Conservation (phyloP, 2,113 vertebrate species). For the Atractosteus spatula region DNA sequence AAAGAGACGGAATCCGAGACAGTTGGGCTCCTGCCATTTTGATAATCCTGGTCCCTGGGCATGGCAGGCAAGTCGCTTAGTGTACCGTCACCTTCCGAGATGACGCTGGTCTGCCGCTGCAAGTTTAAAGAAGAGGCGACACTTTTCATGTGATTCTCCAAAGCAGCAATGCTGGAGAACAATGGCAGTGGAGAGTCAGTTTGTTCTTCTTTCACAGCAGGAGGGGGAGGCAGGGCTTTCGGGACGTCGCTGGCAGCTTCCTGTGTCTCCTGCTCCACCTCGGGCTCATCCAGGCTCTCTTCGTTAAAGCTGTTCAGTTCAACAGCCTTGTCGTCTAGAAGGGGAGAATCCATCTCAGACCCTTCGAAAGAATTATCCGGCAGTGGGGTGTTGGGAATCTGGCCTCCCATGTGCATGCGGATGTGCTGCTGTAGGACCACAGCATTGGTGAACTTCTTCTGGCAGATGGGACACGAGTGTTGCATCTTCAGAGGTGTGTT, state of each 20-base stretch:
- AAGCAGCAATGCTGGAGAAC: slow-evolving; percentile 61
- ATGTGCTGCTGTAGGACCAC: slow-evolving; percentile 96
- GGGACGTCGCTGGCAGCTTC: slow-evolving; percentile 51
- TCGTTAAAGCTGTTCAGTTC: slow-evolving; percentile 46
- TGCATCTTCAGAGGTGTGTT: slow-evolving; percentile 86
- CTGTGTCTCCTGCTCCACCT: slow-evolving; percentile 63
- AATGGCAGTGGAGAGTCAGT: slow-evolving; percentile 41
- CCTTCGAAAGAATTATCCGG: slow-evolving; percentile 72
- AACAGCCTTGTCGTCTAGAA: slow-evolving; percentile 57
- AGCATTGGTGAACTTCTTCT: slow-evolving; percentile 97
- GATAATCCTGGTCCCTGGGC: slow-evolving; percentile 74
- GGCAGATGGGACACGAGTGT: slow-evolving; percentile 95
- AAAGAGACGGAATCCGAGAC: slow-evolving; percentile 67
- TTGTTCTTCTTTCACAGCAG: slow-evolving; percentile 46
- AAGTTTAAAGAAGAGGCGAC: slow-evolving; percentile 68
- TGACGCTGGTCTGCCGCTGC: slow-evolving; percentile 80
- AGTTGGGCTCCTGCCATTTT: slow-evolving; percentile 76
- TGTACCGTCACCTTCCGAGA: slow-evolving; percentile 79
- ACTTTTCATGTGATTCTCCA: slow-evolving; percentile 74
- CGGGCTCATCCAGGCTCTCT: slow-evolving; percentile 60
- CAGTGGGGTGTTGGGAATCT: slow-evolving; percentile 88
- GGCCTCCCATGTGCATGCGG: slow-evolving; percentile 97
- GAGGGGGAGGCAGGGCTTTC: slow-evolving; percentile 13
- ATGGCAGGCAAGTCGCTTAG: slow-evolving; percentile 73
- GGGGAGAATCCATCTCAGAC: slow-evolving; percentile 55